Conservation (phyloP, 1,140 invertebrate genomes). For the Trachymyrmex septentrionalis region DNA sequence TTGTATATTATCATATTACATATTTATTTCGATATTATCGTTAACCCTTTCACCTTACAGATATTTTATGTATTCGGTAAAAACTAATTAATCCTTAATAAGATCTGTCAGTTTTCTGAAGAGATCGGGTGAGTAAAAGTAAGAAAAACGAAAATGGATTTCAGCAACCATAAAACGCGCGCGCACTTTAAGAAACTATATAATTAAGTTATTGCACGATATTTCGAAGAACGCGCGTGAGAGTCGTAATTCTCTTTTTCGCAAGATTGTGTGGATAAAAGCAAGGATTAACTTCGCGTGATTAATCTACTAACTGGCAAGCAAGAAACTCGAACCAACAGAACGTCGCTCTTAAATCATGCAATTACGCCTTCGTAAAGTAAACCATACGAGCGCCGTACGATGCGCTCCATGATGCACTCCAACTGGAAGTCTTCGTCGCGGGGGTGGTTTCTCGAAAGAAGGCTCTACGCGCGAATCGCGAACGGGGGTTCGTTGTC, state of each 20-base stretch:
- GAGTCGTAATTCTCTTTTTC: slow-evolving; percentile 51
- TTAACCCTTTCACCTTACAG: background rate
- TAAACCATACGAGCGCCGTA: background rate
- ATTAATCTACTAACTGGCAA: slow-evolving; percentile 38
- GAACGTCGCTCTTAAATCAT: slow-evolving; percentile 49
- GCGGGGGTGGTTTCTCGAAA: background rate
- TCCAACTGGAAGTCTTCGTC: slow-evolving; percentile 29
- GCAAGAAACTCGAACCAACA: slow-evolving; percentile 23
- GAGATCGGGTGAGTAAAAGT: slow-evolving; percentile 37
- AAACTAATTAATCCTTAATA: slow-evolving; percentile 31
- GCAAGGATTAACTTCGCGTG: slow-evolving; percentile 11
- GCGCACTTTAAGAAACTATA: slow-evolving; percentile 31
- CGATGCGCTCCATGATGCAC: background rate
- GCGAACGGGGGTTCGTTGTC: slow-evolving; percentile 48
- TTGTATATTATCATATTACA: slow-evolving; percentile 20
- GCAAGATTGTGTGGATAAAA: slow-evolving; percentile 47
- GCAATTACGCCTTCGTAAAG: slow-evolving; percentile 31
- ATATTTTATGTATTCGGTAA: background rate
- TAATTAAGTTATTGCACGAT: slow-evolving; percentile 58
- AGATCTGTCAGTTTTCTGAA: slow-evolving; percentile 16
- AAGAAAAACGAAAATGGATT: slow-evolving; percentile 50
- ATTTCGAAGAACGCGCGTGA: slow-evolving; percentile 42
- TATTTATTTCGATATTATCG: background rate
- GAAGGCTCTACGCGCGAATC: slow-evolving; percentile 40
- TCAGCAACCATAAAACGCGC: slow-evolving; percentile 30